Conservation (phyloP, 1,140 invertebrate genomes). For the Asbolus verrucosus region DNA sequence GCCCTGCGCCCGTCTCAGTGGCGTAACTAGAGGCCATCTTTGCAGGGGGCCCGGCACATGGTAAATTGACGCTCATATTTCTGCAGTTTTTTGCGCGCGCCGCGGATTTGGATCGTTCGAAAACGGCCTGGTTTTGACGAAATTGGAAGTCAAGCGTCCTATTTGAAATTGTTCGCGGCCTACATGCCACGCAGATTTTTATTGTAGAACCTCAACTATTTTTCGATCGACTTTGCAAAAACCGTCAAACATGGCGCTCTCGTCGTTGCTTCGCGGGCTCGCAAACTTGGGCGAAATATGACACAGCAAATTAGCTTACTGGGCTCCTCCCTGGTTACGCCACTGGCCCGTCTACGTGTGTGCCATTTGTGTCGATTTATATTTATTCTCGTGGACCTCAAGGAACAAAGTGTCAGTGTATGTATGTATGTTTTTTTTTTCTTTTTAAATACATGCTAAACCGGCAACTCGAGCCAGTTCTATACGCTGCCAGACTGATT, state of each 20-base stretch:
- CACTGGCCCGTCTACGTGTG: constrained; percentile 29
- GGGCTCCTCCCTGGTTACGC: constrained; percentile 30
- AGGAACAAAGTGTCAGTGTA: constrained; percentile 33
- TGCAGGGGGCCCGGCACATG: constrained; percentile 23
- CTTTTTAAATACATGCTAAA: constrained; percentile 41
- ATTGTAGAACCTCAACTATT: too few relatives aligned
- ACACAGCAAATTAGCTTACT: constrained; percentile 8
- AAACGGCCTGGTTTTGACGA: background rate
- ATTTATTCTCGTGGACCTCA: constrained; percentile 43
- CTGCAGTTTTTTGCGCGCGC: background rate
- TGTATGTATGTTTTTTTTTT: constrained; percentile 38
- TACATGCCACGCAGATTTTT: too few relatives aligned
- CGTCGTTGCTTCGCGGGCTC: background rate
- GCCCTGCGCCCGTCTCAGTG: constrained; percentile 38
- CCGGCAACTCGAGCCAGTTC: constrained; percentile 46
- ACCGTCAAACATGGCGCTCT: background rate
- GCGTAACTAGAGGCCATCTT: constrained; percentile 21
- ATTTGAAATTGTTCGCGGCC: too few relatives aligned
- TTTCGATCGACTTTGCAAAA: background rate
- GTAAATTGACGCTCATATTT: constrained; percentile 8
- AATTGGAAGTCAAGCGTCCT: too few relatives aligned
- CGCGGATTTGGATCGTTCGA: background rate
- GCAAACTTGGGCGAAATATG: background rate
- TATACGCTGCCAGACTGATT: constrained; percentile 48
- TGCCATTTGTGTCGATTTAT: constrained; percentile 48